Evolutionary conservation across 1,140 invertebrate genomes (phyloP), one percentile per base, ranked within the genome.

Genomic region (Drosophila sechellia): DNA sequence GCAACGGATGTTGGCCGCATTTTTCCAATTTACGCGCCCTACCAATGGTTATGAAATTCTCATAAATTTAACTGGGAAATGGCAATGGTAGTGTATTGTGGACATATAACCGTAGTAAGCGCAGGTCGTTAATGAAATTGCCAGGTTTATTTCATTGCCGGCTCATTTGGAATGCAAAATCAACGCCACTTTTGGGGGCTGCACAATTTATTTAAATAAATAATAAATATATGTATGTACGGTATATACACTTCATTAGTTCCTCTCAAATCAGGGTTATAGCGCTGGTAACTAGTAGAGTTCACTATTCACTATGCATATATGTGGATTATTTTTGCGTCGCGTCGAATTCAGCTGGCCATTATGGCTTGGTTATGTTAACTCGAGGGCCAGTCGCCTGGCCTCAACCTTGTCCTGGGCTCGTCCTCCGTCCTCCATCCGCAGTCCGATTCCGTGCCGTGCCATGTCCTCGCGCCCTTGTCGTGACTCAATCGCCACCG

Each of bases 401-500:
- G 58, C 70, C 74, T 75, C 69, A 77, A 65, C 72, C 73, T 77
- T 66, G 72, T 81, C 64, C 57, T 58, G 58, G 60, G 55, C 37
- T 55, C 42, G 58, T 73, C 60, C 65, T 68, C 63, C 43, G 43
- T 58, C 58, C 35, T 6, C 5, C 27, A 8, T 31, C 31, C 27
- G 6, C 6, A 31, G 27, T 31, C 27, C 31, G 8, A 31, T 31
- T 69, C 63, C 43, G 43, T 58, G 52, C 35, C 22, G 27, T 45
- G 56, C 34, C 53, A 50, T 77, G 48, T 71, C 71, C 52, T 71
- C 35, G 60, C 65, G 75, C 48, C 69, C 49, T 85, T 75, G 87
- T 50, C 77, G 74, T 85, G 66, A 75, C 81, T 85, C 74, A 89
- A 78, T 90, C 84, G 58, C 74, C 65, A 58, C 69, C 63, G 70